These are phyloP conservation scores for Aethina tumida DNA, from an alignment of 1,140 invertebrate species.

Conservation along the genomic window DNA sequence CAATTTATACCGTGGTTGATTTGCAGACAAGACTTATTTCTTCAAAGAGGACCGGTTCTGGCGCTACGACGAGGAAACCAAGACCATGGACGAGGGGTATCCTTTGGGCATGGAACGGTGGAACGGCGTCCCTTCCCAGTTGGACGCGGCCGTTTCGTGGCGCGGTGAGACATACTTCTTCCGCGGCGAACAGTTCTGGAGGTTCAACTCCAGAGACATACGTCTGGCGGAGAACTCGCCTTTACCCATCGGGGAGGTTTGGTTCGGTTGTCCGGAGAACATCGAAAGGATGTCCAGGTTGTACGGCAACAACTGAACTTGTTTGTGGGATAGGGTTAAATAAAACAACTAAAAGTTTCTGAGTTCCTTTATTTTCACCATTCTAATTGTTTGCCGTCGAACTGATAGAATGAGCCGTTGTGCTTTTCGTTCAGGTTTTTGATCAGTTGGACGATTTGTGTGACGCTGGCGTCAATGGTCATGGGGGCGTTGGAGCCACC, in stretches of 20 bases:
- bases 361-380: constrained; percentile 62
- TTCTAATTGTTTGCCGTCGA: constrained; percentile 59
- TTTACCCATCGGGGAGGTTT: constrained; percentile 43
- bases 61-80: constrained; percentile 51
- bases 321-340: not conserved
- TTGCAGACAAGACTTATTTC: constrained; percentile 43
- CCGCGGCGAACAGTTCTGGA: constrained; percentile 51
- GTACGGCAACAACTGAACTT: constrained; percentile 5
- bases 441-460: constrained; percentile 55
- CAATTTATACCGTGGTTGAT: not conserved
- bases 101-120: constrained; percentile 57
- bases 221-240: constrained; percentile 39
- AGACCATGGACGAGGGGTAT: constrained; percentile 52
- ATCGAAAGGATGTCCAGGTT: constrained; percentile 10
- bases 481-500: constrained; percentile 69
- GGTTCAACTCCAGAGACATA: constrained; percentile 47
- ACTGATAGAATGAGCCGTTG: constrained; percentile 67
- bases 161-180: constrained; percentile 53
- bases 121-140: constrained; percentile 49
- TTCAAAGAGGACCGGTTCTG: constrained; percentile 55
- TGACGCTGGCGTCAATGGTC: constrained; percentile 53
- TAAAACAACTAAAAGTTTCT: too few relatives aligned
- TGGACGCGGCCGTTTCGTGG: constrained; percentile 56
- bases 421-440: constrained; percentile 48
- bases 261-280: constrained; percentile 45